These are phyloP conservation scores for Melieria picta DNA, from an alignment of 2,888 invertebrate genomes.

Conservation along the genomic window DNA sequence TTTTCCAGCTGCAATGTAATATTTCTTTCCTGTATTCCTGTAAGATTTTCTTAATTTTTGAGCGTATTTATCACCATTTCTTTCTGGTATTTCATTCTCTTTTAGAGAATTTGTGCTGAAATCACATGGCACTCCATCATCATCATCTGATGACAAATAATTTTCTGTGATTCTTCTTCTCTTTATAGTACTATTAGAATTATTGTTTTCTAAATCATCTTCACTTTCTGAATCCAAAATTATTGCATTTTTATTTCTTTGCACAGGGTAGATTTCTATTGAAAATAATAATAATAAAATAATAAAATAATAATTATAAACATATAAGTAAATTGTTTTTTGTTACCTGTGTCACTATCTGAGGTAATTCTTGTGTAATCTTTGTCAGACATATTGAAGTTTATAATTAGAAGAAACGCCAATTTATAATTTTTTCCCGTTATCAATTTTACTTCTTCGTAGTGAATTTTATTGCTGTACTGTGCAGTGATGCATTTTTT, in stretches of 20 bases:
- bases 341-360: background rate
- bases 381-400: background rate
- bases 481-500: slow-evolving; percentile 24
- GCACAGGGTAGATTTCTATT: slow-evolving; percentile 25
- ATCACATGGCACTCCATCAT: slow-evolving; percentile 35
- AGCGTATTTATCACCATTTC: slow-evolving; percentile 35
- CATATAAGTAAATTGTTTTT: slow-evolving; percentile 1
- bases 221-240: slow-evolving; percentile 28
- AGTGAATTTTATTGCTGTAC: slow-evolving; percentile 12
- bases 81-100: slow-evolving; percentile 33
- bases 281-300: slow-evolving; percentile 29
- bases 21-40: slow-evolving; percentile 37
- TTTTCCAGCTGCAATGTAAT: slow-evolving; percentile 36
- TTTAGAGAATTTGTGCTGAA: slow-evolving; percentile 33
- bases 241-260: slow-evolving; percentile 22
- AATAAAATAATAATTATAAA: no score
- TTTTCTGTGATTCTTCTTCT: slow-evolving; percentile 31
- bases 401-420: slow-evolving; percentile 19
- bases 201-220: slow-evolving; percentile 22
- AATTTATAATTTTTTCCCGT: slow-evolving; percentile 23
- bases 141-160: slow-evolving; percentile 33
- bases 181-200: slow-evolving; percentile 5
- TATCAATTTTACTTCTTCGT: slow-evolving; percentile 22
- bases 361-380: background rate
- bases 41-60: slow-evolving; percentile 38